These are phyloP conservation scores for Gallinago nigripennis DNA, from an alignment of 2,797 vertebrate species.

Conservation along the genomic window DNA sequence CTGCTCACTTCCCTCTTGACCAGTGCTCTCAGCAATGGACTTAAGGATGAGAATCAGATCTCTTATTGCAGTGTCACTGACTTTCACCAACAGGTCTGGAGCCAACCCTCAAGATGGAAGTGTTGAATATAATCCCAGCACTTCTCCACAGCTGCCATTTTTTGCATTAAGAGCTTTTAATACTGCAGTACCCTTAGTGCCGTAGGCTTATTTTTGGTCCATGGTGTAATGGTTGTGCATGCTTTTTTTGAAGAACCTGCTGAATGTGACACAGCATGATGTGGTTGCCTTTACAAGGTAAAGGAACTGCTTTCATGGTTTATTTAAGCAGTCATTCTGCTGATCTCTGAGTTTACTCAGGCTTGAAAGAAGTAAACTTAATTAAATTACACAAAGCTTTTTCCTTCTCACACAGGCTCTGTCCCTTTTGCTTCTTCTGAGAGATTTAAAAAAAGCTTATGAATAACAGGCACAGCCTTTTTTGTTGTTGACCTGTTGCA, in stretches of 20 bases:
- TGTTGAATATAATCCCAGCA: not conserved
- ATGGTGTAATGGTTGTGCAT: not conserved
- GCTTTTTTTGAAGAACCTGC: constrained; percentile 8
- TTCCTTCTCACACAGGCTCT: constrained; percentile 20
- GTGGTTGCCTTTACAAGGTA: not conserved
- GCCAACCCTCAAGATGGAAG: not conserved
- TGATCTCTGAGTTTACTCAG: constrained; percentile 48
- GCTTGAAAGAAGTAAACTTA: constrained; percentile 73
- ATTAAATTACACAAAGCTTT: constrained; percentile 67
- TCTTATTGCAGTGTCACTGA: not conserved
- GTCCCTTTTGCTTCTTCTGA: not conserved
- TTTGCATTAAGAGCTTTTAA: not conserved
- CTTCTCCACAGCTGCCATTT: not conserved
- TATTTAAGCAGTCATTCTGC: constrained; percentile 58
- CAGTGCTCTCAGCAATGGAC: not conserved
- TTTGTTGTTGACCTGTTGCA: constrained; percentile 24
- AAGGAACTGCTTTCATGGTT: constrained; percentile 52
- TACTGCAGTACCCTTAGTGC: not conserved
- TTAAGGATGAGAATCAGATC: not conserved
- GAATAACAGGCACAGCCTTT: constrained; percentile 16
- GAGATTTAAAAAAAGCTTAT: constrained; percentile 30
- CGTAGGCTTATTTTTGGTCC: not conserved
- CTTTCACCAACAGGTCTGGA: not conserved
- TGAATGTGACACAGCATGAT: not conserved
- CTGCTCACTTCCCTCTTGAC: not conserved